phyloP scores from a whole-genome alignment of 2,113 vertebrate genomes.

The Rhabdornis inornatus region DNA sequence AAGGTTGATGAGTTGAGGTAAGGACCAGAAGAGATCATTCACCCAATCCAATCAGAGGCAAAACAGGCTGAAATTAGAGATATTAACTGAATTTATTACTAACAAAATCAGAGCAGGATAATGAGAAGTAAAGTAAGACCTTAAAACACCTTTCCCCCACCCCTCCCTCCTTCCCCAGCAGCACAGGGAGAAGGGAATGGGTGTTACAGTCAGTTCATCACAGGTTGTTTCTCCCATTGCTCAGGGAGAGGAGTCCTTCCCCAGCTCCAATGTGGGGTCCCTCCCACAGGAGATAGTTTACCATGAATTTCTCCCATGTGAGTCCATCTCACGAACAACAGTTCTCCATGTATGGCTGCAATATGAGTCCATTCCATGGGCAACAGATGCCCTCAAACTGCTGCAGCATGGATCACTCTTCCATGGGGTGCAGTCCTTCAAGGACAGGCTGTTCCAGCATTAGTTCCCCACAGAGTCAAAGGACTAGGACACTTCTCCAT shows the following conservation, averaged over 20 bases:
- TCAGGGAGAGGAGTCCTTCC: not conserved
- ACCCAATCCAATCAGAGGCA: not conserved
- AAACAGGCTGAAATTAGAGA: not conserved
- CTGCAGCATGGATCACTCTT: not conserved
- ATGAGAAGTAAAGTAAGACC: not conserved
- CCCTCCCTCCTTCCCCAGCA: not conserved
- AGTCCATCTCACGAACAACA: not conserved
- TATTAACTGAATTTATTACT: not conserved
- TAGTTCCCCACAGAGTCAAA: not conserved
- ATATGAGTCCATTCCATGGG: not conserved
- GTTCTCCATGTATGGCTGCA: not conserved
- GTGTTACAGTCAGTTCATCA: not conserved
- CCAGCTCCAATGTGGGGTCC: not conserved
- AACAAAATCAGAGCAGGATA: not conserved
- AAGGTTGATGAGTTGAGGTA: not conserved
- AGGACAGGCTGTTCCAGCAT: not conserved
- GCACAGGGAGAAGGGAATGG: not conserved
- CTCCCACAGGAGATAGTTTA: not conserved
- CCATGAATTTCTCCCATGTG: not conserved
- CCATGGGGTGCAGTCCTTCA: not conserved
- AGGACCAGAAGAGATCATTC: not conserved
- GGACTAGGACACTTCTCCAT: not conserved
- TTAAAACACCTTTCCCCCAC: not conserved
- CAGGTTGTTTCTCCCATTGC: not conserved
- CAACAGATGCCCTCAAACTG: not conserved